These are phyloP conservation scores for Henricia sp. DNA, from an alignment of 53 echinoderm and acorn worm species.

Conservation along the genomic window DNA sequence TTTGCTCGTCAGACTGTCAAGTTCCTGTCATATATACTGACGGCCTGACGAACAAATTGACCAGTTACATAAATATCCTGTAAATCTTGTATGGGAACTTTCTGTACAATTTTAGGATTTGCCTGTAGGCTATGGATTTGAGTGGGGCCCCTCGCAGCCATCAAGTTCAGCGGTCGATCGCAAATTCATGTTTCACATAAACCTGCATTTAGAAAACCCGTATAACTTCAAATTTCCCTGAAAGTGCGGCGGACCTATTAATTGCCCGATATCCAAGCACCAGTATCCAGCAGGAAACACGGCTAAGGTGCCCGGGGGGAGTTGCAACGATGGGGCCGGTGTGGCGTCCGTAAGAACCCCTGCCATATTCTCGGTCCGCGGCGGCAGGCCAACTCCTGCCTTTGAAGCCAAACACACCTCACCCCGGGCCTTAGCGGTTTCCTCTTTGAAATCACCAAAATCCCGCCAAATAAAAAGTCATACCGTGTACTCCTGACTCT, in stretches of 20 bases:
- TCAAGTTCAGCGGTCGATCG: too few relatives aligned
- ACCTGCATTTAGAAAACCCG: too few relatives aligned
- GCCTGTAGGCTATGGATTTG: too few relatives aligned
- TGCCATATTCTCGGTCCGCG: slow-evolving; percentile 12
- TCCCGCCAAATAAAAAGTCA: slow-evolving; percentile 41
- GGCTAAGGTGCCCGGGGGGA: slow-evolving; percentile 29
- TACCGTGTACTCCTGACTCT: neutral
- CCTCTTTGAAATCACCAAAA: slow-evolving; percentile 44
- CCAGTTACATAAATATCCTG: too few relatives aligned
- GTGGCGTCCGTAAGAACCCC: slow-evolving; percentile 11
- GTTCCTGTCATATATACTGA: too few relatives aligned
- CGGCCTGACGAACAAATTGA: too few relatives aligned
- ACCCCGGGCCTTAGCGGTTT: slow-evolving; percentile 45
- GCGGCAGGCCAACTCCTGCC: slow-evolving; percentile 31
- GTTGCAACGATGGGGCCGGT: slow-evolving; percentile 28
- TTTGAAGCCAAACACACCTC: slow-evolving; percentile 50
- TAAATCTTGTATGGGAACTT: too few relatives aligned
- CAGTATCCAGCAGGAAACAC: neutral
- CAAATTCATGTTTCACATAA: too few relatives aligned
- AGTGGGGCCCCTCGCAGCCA: too few relatives aligned
- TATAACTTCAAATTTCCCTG: too few relatives aligned
- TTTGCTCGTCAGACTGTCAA: too few relatives aligned
- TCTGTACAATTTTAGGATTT: too few relatives aligned
- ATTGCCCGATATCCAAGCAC: neutral
- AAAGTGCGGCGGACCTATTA: slow-evolving; percentile 32